Percentiles rank a stretch among this genome's conserved stretches.
These are phyloP conservation scores for Siderastrea siderea DNA, from an alignment of 92 coral and sea anemone genomes.

Conservation along the genomic window DNA sequence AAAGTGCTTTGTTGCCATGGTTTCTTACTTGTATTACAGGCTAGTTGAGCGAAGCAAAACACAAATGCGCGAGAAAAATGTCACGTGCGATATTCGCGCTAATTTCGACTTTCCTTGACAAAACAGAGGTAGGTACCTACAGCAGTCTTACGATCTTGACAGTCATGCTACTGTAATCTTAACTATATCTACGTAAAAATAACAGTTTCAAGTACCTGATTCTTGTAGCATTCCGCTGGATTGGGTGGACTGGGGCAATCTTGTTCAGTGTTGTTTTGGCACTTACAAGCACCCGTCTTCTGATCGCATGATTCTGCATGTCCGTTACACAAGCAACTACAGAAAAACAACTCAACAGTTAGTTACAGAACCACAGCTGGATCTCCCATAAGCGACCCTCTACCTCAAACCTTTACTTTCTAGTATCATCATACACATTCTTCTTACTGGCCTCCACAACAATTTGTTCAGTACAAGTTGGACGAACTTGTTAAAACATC, in stretches of 20 bases:
- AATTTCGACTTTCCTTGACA: too few species aligned
- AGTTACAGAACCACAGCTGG: background rate
- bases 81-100: too few species aligned
- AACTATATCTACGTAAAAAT: background rate
- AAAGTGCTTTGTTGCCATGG: too few species aligned
- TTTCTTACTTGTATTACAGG: too few species aligned
- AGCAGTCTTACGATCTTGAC: background rate
- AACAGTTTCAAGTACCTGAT: conserved; percentile 56
- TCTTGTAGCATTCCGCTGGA: conserved; percentile 60
- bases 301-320: conserved; percentile 80
- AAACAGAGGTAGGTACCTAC: background rate
- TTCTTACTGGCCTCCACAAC: too few species aligned
- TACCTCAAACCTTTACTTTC: too few species aligned
- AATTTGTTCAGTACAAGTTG: too few species aligned
- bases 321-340: conserved; percentile 92
- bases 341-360: background rate
- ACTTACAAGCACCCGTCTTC: conserved; percentile 56
- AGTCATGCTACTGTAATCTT: background rate
- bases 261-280: conserved; percentile 81
- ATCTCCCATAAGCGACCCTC: too few species aligned
- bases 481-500: too few species aligned
- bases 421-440: too few species aligned
- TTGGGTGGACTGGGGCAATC: conserved; percentile 44
- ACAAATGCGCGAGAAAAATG: too few species aligned
- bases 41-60: too few species aligned